A percentile compares a stretch with the other conserved stretches of the same genome.
Evolutionary conservation across 2,888 invertebrate genomes (phyloP).

Genomic region (Drosophila infuscata): DNA sequence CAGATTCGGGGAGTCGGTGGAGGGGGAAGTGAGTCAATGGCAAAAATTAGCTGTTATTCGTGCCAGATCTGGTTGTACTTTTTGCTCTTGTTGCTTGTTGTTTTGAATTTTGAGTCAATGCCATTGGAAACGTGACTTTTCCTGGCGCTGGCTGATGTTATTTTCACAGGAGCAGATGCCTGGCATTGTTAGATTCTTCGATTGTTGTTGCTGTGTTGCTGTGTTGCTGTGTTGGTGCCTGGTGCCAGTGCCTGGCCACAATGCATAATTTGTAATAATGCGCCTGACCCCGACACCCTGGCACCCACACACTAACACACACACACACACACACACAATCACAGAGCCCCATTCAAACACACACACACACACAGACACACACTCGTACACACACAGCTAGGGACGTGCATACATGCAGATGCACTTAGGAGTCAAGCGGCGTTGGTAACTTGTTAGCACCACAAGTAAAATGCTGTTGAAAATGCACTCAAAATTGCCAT

Average conservation of each 20-base stretch:
- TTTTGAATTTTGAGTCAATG: slow-evolving; percentile 23
- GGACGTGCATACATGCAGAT: slow-evolving; percentile 38
- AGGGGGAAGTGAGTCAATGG: background rate
- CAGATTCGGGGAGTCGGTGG: too few relatives aligned
- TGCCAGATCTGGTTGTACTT: slow-evolving; percentile 16
- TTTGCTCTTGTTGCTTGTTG: slow-evolving; percentile 25
- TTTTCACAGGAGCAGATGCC: slow-evolving; percentile 32
- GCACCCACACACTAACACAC: slow-evolving; percentile 4
- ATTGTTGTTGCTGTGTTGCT: slow-evolving; percentile 9
- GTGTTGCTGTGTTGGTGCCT: background rate
- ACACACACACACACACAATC: background rate
- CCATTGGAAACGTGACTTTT: slow-evolving; percentile 46
- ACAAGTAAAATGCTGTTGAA: slow-evolving; percentile 38
- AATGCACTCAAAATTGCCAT: slow-evolving; percentile 57
- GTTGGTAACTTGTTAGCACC: slow-evolving; percentile 39
- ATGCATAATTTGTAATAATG: slow-evolving; percentile 74
- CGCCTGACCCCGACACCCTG: slow-evolving; percentile 55
- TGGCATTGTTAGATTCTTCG: slow-evolving; percentile 21
- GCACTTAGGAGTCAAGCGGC: slow-evolving; percentile 53
- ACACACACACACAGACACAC: background rate
- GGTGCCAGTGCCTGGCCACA: slow-evolving; percentile 17
- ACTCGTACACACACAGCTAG: slow-evolving; percentile 1
- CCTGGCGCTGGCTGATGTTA: slow-evolving; percentile 13
- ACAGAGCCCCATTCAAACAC: background rate
- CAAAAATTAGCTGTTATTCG: slow-evolving; percentile 28